phyloP scores from a whole-genome alignment of 2,888 invertebrate genomes.

The Hydrotaea cyrtoneurina region DNA sequence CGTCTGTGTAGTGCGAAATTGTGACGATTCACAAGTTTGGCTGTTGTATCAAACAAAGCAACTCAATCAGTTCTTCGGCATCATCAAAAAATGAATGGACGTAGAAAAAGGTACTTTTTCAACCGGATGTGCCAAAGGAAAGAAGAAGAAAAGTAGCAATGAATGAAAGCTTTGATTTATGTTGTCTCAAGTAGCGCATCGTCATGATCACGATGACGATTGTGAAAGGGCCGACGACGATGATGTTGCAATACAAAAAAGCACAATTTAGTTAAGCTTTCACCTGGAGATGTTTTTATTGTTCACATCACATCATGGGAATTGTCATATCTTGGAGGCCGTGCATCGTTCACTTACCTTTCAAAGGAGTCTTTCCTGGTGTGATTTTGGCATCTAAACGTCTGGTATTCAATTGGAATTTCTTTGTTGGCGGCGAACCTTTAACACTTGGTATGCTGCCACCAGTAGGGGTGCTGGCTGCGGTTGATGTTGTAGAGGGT shows the following conservation, averaged over 20 bases:
- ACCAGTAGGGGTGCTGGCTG: constrained; percentile 68
- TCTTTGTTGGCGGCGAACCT: constrained; percentile 73
- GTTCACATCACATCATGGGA: not conserved
- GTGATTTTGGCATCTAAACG: constrained; percentile 58
- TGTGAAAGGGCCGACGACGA: not conserved
- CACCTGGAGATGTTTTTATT: constrained; percentile 10
- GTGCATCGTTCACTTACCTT: constrained; percentile 67
- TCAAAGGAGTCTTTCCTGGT: constrained; percentile 59
- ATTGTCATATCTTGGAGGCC: too few species aligned
- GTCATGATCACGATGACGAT: not conserved
- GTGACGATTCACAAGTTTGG: not conserved
- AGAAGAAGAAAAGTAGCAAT: constrained; percentile 21
- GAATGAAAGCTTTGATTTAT: constrained; percentile 51
- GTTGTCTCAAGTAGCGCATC: not conserved
- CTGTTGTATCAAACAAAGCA: not conserved
- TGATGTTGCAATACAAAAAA: not conserved
- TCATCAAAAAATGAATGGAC: constrained; percentile 32
- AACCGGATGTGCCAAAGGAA: constrained; percentile 48
- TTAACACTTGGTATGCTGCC: constrained; percentile 70
- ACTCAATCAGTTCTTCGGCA: constrained; percentile 13
- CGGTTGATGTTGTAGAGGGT: constrained; percentile 60
- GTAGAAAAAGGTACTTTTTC: not conserved
- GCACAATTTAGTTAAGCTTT: constrained; percentile 39
- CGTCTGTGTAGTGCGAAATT: not conserved
- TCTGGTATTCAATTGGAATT: constrained; percentile 65